Conservation (phyloP, 2,797 vertebrate species). For the Salarias fasciatus region DNA sequence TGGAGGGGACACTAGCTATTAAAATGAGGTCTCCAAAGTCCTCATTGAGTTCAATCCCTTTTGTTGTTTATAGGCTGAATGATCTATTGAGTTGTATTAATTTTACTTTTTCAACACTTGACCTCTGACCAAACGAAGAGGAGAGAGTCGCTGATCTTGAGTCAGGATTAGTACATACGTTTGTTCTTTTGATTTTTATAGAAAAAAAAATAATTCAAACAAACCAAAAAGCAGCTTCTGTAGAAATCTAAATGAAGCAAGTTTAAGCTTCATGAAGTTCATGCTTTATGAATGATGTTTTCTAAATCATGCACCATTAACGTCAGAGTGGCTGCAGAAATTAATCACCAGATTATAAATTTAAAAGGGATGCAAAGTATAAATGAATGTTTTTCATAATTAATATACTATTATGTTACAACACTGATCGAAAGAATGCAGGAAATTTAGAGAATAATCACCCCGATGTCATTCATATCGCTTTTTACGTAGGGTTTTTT, state of each 20-base stretch:
- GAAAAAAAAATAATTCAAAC: neutral
- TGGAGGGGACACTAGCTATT: neutral
- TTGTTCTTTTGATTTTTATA: neutral
- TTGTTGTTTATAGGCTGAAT: neutral
- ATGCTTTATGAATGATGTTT: too few relatives aligned
- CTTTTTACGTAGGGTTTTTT: slow-evolving; percentile 17
- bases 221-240: slow-evolving; percentile 4
- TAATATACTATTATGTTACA: neutral
- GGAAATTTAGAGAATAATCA: neutral
- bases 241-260: slow-evolving; percentile 3
- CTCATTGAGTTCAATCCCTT: neutral
- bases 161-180: neutral
- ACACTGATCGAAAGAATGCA: too few relatives aligned
- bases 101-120: neutral
- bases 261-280: neutral
- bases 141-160: slow-evolving; percentile 5
- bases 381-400: neutral
- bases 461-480: slow-evolving; percentile 16
- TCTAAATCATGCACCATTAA: neutral
- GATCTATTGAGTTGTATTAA: neutral
- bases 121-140: slow-evolving; percentile 6
- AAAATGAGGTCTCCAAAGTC: neutral
- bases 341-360: too few relatives aligned
- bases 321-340: neutral
- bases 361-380: slow-evolving; percentile 4